Evolutionary conservation across 2,797 vertebrate genomes (phyloP).

Genomic region (Gambusia yucatana): DNA sequence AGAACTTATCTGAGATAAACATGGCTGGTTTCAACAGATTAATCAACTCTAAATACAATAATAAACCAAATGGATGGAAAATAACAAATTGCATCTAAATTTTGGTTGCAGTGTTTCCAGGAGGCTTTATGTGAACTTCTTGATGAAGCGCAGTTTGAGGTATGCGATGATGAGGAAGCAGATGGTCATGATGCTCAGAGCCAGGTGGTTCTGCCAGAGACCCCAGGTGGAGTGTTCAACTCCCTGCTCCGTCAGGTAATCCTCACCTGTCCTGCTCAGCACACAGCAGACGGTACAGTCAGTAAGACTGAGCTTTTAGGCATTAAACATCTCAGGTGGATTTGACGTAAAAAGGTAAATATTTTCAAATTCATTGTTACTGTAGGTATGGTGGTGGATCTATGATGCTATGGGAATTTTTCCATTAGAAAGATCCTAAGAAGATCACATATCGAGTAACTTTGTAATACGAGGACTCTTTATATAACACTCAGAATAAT

Average conservation of each 20-base stretch:
- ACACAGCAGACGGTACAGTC: background rate
- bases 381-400: background rate
- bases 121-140: conserved; percentile 85
- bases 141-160: conserved; percentile 88
- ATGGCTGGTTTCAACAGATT: background rate
- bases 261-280: conserved; percentile 79
- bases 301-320: background rate
- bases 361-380: background rate
- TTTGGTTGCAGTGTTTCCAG: background rate
- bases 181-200: conserved; percentile 82
- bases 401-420: background rate
- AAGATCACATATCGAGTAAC: background rate
- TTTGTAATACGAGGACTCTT: background rate
- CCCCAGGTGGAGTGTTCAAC: conserved; percentile 85
- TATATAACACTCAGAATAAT: background rate
- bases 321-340: too few relatives aligned
- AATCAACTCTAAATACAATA: conserved; percentile 1
- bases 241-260: conserved; percentile 81
- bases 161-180: conserved; percentile 89
- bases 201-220: conserved; percentile 90
- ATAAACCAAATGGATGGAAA: background rate
- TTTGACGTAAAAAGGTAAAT: background rate
- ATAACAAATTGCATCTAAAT: background rate
- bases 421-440: background rate
- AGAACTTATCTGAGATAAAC: background rate